Base-by-base conservation (phyloP, 2,888 invertebrate genomes). In the Rhorus exstirpatorius region DNA sequence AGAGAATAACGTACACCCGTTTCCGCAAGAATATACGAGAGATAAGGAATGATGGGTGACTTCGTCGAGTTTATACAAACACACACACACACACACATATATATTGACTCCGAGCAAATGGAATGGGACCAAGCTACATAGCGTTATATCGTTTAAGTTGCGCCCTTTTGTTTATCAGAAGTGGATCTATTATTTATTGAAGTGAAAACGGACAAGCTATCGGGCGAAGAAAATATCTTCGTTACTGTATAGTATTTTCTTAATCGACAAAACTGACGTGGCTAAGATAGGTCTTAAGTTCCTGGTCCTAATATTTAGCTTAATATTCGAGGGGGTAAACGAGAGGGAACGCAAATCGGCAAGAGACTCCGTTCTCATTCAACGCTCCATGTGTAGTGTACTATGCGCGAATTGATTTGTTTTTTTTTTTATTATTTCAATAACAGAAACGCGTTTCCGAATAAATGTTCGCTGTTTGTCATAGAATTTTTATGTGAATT, bases 1-100 rank as follows among this genome's bases (percentile, higher is more conserved):
- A 71, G 76, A 60, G 71, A 71, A 63, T 70, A 67, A 75, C 63
- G n/a, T 26, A 53, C 31, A 55, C 55, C 6, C 44, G 19, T 26
- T 41, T 49, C 26, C 35, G 26, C 35, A 55, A 70, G 38, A 70
- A 26, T 49, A 17, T 10, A 31, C 46, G 60, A 72, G 12, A 61
- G 76, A 76, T 76, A 81, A 76, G 79, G 1, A 55, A 82, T 71
- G 75, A 67, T 60, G 21, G 68, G 68, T 75, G 46, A 21, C 63
- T 79, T 63, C 24, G 31, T 60, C 65, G 74, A 49, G 19, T 8
- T 46, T 26, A 8, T 44, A 14, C 14, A 26, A 21, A 21, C 24
- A 53, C 26, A 21, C 31, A 38, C n/a, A 63, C 17, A 21, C 26
- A 44, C 44, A 26, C 21, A 53, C 24, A 51, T 14, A 60, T 49